A percentile compares a stretch with the other conserved stretches of the same genome.
Conservation (phyloP, 2,888 invertebrate genomes). For the Chesias legatella region DNA sequence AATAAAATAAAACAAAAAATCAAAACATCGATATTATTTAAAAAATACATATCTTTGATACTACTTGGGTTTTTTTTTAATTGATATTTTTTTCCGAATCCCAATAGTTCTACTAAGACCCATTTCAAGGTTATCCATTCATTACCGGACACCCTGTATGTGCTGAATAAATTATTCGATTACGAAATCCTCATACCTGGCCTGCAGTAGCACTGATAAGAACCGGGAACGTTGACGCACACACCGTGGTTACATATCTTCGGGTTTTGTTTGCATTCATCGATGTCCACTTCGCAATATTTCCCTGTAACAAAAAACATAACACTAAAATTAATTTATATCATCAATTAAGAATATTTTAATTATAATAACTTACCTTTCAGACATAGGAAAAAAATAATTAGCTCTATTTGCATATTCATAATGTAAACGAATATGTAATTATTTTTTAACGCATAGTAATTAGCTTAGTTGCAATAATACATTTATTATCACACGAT, state of each 20-base stretch:
- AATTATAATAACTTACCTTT: constrained; percentile 31
- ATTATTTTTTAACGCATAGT: constrained; percentile 2
- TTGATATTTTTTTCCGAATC: too few species aligned
- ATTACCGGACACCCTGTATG: too few species aligned
- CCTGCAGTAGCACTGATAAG: constrained; percentile 91
- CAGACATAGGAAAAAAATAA: constrained; percentile 23
- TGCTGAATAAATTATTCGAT: constrained; percentile 10
- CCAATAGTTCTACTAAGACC: too few species aligned
- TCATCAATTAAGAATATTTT: constrained; percentile 9
- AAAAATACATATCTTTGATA: too few species aligned
- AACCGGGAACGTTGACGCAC: constrained; percentile 87
- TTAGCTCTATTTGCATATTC: constrained; percentile 18
- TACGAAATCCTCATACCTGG: constrained; percentile 75
- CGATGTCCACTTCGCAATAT: constrained; percentile 83
- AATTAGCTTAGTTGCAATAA: constrained; percentile 16
- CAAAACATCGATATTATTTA: too few species aligned
- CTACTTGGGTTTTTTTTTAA: too few species aligned
- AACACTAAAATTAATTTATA: too few species aligned
- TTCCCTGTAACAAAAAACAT: constrained; percentile 57
- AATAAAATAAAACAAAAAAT: too few species aligned
- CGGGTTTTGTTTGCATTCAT: constrained; percentile 84
- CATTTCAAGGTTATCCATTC: too few species aligned
- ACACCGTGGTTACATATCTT: constrained; percentile 90
- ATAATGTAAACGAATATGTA: constrained; percentile 7
- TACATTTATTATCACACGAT: constrained; percentile 37